A percentile compares a stretch with the other conserved stretches of the same genome.
Evolutionary conservation across 2,888 invertebrate genomes (phyloP).

Genomic region (Amblyjoppa proteus): DNA sequence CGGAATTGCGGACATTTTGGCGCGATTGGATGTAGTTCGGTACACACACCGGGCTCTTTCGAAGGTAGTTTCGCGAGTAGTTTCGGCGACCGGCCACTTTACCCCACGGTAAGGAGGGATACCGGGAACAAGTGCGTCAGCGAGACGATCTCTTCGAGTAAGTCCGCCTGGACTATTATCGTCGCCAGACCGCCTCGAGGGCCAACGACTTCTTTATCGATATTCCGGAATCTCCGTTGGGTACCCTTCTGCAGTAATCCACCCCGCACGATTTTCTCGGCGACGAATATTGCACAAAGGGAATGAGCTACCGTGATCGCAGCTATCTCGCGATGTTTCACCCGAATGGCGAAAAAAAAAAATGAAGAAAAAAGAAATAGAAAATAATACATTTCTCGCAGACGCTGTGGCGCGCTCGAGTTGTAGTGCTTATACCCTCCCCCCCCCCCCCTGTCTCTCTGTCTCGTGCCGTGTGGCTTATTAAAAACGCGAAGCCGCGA

Average conservation of each 20-base stretch:
- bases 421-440: constrained; percentile 37
- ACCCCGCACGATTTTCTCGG: constrained; percentile 37
- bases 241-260: constrained; percentile 13
- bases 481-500: constrained; percentile 58
- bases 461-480: constrained; percentile 30
- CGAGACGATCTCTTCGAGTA: constrained; percentile 6
- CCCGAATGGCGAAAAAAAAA: background rate
- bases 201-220: constrained; percentile 79
- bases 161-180: constrained; percentile 25
- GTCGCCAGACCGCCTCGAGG: constrained; percentile 68
- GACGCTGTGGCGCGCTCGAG: constrained; percentile 29
- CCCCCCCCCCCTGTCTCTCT: background rate
- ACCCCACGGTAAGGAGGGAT: background rate
- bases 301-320: constrained; percentile 22
- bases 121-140: constrained; percentile 23
- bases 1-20: constrained; percentile 80
- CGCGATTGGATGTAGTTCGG: constrained; percentile 80
- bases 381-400: constrained; percentile 53
- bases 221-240: constrained; percentile 72
- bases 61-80: constrained; percentile 73
- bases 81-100: constrained; percentile 61
- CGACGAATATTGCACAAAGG: constrained; percentile 60
- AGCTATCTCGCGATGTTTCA: constrained; percentile 53
- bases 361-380: background rate
- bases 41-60: constrained; percentile 29